phyloP scores from a whole-genome alignment of 2,113 vertebrate genomes.

The Ondatra zibethicus region DNA sequence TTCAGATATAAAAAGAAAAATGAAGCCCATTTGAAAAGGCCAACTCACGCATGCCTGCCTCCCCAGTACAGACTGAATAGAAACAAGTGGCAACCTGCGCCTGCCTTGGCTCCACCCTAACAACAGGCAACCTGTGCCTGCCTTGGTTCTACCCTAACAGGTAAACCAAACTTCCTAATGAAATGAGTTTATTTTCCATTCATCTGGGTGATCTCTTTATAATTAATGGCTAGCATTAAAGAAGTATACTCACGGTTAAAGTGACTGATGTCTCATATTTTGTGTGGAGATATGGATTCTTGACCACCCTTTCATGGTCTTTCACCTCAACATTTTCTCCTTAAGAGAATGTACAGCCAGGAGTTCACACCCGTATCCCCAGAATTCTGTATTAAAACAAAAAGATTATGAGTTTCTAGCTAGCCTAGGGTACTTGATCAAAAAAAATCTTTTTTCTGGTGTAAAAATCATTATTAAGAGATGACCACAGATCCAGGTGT shows the following conservation, averaged over 20 bases:
- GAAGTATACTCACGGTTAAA: not conserved
- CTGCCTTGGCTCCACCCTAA: not conserved
- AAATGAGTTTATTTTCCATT: constrained; percentile 38
- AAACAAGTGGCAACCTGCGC: not conserved
- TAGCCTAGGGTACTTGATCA: not conserved
- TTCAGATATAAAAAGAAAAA: constrained; percentile 40
- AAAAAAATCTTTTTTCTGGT: not conserved
- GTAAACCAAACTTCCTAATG: constrained; percentile 39
- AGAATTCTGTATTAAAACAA: not conserved
- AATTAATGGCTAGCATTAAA: constrained; percentile 11
- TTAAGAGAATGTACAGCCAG: not conserved
- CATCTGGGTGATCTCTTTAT: constrained; percentile 20
- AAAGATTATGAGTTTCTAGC: not conserved
- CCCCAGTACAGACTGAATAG: not conserved
- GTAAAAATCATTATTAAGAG: not conserved
- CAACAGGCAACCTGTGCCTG: not conserved
- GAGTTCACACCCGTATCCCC: not conserved
- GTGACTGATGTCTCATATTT: not conserved
- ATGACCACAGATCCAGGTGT: not conserved
- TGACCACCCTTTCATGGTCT: not conserved
- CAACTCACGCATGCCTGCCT: not conserved
- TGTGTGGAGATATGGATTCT: not conserved
- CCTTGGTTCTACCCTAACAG: not conserved
- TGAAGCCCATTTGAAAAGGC: constrained; percentile 39
- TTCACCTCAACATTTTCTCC: not conserved